phyloP scores from a whole-genome alignment of 1,140 invertebrate species.

The Leptoteleia sp. region DNA sequence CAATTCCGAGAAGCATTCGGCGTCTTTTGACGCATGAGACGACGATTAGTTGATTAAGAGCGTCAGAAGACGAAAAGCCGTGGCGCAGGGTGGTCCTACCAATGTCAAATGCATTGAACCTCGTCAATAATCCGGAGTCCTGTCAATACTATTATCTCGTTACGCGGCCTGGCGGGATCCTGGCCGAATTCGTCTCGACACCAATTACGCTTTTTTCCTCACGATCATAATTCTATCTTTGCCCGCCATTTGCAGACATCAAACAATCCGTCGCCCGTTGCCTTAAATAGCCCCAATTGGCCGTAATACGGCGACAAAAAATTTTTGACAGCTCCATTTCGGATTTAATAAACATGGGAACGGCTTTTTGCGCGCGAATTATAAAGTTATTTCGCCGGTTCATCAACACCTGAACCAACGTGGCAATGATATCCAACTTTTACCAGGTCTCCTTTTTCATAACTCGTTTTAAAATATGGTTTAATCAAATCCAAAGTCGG shows the following conservation, averaged over 20 bases:
- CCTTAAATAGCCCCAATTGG: conserved; percentile 55
- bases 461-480: no score
- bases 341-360: conserved; percentile 58
- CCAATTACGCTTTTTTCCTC: conserved; percentile 60
- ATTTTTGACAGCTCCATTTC: conserved; percentile 57
- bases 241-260: conserved; percentile 54
- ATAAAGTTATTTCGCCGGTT: no score
- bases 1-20: conserved; percentile 62
- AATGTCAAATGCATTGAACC: conserved; percentile 72
- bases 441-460: no score
- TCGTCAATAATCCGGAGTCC: conserved; percentile 67
- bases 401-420: no score
- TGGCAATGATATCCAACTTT: no score
- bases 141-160: conserved; percentile 73
- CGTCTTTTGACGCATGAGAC: conserved; percentile 64
- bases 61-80: conserved; percentile 64
- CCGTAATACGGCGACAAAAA: conserved; percentile 19
- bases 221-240: conserved; percentile 56
- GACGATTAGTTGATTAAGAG: conserved; percentile 65
- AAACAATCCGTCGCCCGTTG: conserved; percentile 48
- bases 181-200: conserved; percentile 56
- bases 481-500: no score
- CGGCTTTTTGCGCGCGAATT: conserved; percentile 20
- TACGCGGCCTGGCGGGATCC: conserved; percentile 57
- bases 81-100: conserved; percentile 70